These are phyloP conservation scores for Escarpia spicata DNA, from an alignment of 2,888 invertebrate species.

Conservation along the genomic window DNA sequence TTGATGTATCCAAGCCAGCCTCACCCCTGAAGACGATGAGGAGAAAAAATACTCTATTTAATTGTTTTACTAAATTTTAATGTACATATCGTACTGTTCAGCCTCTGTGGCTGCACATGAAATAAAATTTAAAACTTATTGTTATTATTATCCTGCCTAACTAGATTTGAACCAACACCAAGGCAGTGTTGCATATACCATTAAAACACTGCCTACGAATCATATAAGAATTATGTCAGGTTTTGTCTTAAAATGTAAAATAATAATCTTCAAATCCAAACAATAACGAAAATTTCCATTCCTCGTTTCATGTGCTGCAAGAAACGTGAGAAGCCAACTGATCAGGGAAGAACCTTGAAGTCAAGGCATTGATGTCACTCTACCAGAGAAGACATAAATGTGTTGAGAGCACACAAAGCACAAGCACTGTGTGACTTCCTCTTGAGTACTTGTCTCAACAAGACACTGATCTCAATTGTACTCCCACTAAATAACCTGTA, in stretches of 20 bases:
- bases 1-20: too few species aligned
- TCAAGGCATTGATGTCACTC: background rate
- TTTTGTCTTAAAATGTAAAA: background rate
- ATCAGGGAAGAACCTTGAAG: background rate
- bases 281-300: background rate
- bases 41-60: too few species aligned
- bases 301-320: background rate
- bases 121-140: too few species aligned
- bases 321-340: background rate
- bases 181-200: too few species aligned
- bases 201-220: too few species aligned
- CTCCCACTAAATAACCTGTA: background rate
- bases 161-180: too few species aligned
- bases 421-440: background rate
- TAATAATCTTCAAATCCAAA: background rate
- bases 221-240: background rate
- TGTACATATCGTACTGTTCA: too few species aligned
- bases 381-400: background rate
- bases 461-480: background rate
- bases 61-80: too few species aligned
- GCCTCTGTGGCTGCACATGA: too few species aligned
- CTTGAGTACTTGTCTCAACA: background rate
- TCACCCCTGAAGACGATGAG: too few species aligned
- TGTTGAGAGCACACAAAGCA: background rate
- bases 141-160: too few species aligned